Conservation (phyloP, 2,113 vertebrate genomes). For the Datnioides undecimradiatus region DNA sequence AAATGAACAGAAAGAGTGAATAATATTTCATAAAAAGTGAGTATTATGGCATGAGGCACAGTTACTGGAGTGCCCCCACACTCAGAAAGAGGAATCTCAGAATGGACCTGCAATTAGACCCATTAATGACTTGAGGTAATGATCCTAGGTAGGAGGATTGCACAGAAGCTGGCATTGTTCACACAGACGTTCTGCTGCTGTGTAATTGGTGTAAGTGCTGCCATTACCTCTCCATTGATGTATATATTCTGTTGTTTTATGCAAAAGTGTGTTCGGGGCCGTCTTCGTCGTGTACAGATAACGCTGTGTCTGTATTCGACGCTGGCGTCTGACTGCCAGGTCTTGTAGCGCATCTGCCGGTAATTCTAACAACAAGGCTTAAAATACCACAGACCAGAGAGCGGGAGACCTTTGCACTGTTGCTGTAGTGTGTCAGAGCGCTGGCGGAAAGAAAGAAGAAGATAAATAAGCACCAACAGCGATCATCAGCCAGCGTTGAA, state of each 20-base stretch:
- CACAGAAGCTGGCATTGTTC: conserved; percentile 54
- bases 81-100: conserved; percentile 17
- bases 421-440: conserved; percentile 24
- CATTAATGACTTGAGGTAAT: conserved; percentile 58
- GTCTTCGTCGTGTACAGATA: conserved; percentile 24
- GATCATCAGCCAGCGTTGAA: conserved; percentile 25
- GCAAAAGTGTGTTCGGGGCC: conserved; percentile 9
- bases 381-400: conserved; percentile 31
- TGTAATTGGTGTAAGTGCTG: conserved; percentile 68
- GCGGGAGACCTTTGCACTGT: conserved; percentile 22
- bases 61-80: conserved; percentile 27
- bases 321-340: not conserved
- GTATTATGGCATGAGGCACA: conserved; percentile 14
- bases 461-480: conserved; percentile 25
- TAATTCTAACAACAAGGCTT: conserved; percentile 26
- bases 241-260: conserved; percentile 28
- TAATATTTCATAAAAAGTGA: conserved; percentile 34
- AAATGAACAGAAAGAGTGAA: conserved; percentile 23
- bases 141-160: conserved; percentile 62
- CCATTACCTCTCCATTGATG: conserved; percentile 51
- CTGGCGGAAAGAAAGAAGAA: conserved; percentile 1
- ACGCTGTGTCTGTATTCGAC: not conserved
- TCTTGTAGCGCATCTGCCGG: conserved; percentile 26
- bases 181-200: conserved; percentile 8
- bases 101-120: conserved; percentile 62